Conservation (phyloP, 2,113 vertebrate species). For the Gulo gulo region DNA sequence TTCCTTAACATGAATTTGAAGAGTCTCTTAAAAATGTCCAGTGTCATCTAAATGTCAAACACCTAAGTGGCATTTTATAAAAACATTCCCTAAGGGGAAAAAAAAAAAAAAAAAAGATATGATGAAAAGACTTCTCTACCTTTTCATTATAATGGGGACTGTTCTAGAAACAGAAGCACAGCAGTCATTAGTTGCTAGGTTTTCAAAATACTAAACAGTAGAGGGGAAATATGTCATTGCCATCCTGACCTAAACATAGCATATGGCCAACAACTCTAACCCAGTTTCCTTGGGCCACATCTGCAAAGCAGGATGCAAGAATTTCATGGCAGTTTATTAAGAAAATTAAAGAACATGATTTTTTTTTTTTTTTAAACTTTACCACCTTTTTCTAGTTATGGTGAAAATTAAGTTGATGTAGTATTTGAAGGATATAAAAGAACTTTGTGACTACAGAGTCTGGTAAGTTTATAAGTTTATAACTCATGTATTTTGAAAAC, state of each 20-base stretch:
- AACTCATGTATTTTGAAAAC: neutral
- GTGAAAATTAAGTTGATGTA: neutral
- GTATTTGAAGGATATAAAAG: slow-evolving; percentile 4
- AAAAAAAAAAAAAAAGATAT: neutral
- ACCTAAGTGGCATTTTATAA: neutral
- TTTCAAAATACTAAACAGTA: neutral
- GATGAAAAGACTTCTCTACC: neutral
- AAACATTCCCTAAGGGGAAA: neutral
- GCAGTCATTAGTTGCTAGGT: neutral
- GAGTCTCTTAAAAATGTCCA: neutral
- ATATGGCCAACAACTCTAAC: neutral
- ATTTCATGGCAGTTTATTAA: neutral
- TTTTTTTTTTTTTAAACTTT: neutral
- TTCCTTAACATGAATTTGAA: slow-evolving; percentile 30
- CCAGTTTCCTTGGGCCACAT: neutral
- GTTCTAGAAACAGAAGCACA: neutral
- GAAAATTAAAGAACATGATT: neutral
- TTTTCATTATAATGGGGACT: neutral
- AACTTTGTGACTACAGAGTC: neutral
- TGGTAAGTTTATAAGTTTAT: neutral
- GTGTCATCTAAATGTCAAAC: slow-evolving; percentile 19
- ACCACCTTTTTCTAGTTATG: neutral
- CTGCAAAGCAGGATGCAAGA: neutral
- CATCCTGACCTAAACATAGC: neutral
- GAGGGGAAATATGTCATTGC: neutral